Evolutionary conservation across 2,797 vertebrate genomes (phyloP).

Genomic region (Paratrypauchen microcephalus): DNA sequence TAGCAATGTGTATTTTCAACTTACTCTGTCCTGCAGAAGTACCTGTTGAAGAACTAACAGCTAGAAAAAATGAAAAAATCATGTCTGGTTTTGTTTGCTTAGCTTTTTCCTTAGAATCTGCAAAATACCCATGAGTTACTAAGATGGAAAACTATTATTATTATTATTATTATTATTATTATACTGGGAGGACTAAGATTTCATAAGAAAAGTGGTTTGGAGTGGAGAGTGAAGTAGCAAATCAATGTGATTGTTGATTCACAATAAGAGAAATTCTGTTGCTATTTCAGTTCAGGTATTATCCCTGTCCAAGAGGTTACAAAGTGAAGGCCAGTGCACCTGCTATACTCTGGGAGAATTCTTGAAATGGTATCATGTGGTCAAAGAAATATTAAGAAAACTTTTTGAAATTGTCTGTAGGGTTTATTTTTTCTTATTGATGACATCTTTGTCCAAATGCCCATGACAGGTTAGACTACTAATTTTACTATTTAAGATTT

Average conservation of each 20-base stretch:
- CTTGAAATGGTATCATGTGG: background rate
- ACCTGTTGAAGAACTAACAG: constrained; percentile 22
- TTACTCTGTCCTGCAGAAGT: constrained; percentile 1
- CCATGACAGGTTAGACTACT: too few relatives aligned
- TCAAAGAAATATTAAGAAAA: background rate
- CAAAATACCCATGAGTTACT: constrained; percentile 7
- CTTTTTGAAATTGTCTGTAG: too few relatives aligned
- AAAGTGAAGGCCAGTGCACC: background rate
- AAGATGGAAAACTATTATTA: too few relatives aligned
- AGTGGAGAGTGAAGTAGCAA: background rate
- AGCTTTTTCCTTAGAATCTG: constrained; percentile 13
- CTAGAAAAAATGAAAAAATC: constrained; percentile 19
- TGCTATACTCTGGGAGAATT: background rate
- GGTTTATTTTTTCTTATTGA: too few relatives aligned
- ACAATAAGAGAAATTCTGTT: background rate
- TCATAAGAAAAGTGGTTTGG: constrained; percentile 2
- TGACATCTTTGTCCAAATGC: too few relatives aligned
- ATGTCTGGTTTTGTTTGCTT: constrained; percentile 27
- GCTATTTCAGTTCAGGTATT: background rate
- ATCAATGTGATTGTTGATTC: background rate
- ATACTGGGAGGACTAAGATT: too few relatives aligned
- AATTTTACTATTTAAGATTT: too few relatives aligned
- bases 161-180: too few relatives aligned
- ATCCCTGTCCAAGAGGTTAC: background rate
- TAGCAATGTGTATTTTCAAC: constrained; percentile 11